Percentiles rank a stretch among this genome's conserved stretches.
These are phyloP conservation scores for Alligator sinensis DNA, from an alignment of 2,113 vertebrate species.

Conservation along the genomic window DNA sequence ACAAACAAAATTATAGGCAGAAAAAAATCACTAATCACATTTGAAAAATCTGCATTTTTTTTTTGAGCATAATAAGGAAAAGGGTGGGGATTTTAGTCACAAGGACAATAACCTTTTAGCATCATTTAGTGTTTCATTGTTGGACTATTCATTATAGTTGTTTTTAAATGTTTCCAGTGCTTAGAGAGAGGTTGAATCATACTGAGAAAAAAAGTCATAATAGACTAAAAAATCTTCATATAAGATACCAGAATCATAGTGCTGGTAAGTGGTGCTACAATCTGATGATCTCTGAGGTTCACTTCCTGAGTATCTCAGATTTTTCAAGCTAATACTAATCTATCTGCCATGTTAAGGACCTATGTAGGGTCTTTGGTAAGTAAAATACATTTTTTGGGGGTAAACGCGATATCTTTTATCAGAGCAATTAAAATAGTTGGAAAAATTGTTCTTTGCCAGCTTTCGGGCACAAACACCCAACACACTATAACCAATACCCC, in stretches of 20 bases:
- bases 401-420: too few relatives aligned
- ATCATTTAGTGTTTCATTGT: neutral
- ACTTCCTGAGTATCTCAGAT: neutral
- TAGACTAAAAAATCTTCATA: too few relatives aligned
- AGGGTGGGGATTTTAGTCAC: neutral
- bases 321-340: neutral
- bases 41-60: neutral
- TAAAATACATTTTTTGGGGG: neutral
- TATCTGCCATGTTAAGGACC: neutral
- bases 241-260: neutral
- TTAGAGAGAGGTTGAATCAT: neutral
- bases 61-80: neutral
- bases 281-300: neutral
- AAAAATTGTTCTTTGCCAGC: too few relatives aligned
- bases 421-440: too few relatives aligned
- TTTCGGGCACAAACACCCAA: too few relatives aligned
- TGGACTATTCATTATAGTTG: neutral
- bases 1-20: neutral
- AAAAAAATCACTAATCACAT: neutral
- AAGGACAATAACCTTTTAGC: neutral
- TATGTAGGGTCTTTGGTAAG: neutral
- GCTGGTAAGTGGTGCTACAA: neutral
- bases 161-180: neutral
- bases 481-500: too few relatives aligned
- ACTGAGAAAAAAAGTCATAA: rapidly evolving